These are phyloP conservation scores for Pinna nobilis DNA, from an alignment of 1,140 invertebrate species.

Conservation along the genomic window DNA sequence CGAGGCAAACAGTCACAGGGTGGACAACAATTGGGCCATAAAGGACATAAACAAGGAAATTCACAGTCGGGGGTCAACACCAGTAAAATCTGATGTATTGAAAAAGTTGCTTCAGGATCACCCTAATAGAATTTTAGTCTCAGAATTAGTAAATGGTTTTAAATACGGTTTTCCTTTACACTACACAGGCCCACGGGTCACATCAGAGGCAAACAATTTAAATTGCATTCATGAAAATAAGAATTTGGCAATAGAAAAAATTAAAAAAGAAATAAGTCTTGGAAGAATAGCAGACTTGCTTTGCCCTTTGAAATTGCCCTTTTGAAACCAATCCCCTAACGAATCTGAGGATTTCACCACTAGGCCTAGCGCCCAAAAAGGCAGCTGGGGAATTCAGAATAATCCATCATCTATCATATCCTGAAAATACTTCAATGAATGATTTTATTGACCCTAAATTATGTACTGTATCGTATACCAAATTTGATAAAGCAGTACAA, in stretches of 20 bases:
- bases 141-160: slow-evolving; percentile 13
- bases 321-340: neutral
- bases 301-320: neutral
- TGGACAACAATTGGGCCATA: neutral
- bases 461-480: neutral
- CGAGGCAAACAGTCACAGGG: neutral
- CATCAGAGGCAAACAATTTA: slow-evolving; percentile 18
- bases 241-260: neutral
- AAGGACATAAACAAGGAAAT: neutral
- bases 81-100: neutral
- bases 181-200: neutral
- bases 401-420: slow-evolving; percentile 27
- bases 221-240: slow-evolving; percentile 9
- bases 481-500: neutral
- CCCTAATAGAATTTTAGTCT: neutral
- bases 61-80: neutral
- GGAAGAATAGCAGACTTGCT: neutral
- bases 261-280: neutral
- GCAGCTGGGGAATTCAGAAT: slow-evolving; percentile 23
- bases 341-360: slow-evolving; percentile 20
- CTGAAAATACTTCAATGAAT: neutral
- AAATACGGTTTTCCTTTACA: slow-evolving; percentile 7
- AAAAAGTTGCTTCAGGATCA: neutral
- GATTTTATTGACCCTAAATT: neutral
- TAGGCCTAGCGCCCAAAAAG: slow-evolving; percentile 31